These are phyloP conservation scores for Cynopterus brachyotis DNA, from an alignment of 2,113 vertebrate species.

Conservation along the genomic window DNA sequence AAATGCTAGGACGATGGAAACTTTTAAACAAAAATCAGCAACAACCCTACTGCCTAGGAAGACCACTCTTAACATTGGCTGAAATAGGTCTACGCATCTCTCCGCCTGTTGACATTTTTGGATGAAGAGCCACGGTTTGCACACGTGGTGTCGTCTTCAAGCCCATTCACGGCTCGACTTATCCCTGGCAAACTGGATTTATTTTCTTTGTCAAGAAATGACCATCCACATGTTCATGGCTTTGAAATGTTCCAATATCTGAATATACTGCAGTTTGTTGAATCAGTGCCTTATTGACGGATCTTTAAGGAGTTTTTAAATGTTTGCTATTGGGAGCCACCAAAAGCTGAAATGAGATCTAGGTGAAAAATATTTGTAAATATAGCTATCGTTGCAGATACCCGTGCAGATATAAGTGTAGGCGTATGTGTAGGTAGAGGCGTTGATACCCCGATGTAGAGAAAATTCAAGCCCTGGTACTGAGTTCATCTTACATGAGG, in stretches of 20 bases:
- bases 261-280: background rate
- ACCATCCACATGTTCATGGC: background rate
- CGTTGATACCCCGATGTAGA: accelerated
- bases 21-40: background rate
- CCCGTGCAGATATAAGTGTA: accelerated
- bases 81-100: background rate
- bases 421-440: accelerated
- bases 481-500: background rate
- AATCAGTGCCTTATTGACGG: background rate
- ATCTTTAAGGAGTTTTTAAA: background rate
- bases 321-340: background rate
- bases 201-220: background rate
- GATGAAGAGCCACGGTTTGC: accelerated
- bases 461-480: background rate
- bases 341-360: too few species aligned
- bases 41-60: background rate
- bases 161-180: accelerated
- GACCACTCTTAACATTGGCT: background rate
- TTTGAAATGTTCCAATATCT: too few species aligned
- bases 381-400: accelerated
- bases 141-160: accelerated
- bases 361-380: background rate
- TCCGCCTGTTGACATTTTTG: accelerated
- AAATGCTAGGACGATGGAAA: background rate
- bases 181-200: too few species aligned